A percentile compares a stretch with the other conserved stretches of the same genome.
Evolutionary conservation across 2,113 vertebrate genomes (phyloP).

Genomic region (Micronisus gabar): DNA sequence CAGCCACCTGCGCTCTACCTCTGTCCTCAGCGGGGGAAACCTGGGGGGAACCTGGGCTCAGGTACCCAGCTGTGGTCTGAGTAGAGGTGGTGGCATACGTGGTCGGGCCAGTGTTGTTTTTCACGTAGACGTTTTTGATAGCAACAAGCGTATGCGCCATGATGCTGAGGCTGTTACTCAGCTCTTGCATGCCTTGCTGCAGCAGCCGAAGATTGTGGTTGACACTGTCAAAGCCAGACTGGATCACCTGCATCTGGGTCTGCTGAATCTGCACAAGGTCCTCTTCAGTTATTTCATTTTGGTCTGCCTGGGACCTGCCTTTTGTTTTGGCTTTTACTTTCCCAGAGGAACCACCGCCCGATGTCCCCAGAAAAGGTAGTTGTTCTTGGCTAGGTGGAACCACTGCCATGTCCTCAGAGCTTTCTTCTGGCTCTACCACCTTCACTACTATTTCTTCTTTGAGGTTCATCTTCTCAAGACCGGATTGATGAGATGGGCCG

Average conservation of each 20-base stretch:
- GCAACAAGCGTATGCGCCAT: slow-evolving; percentile 59
- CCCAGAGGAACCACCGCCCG: not conserved
- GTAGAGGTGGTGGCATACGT: slow-evolving; percentile 34
- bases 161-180: slow-evolving; percentile 66
- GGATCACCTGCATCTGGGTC: slow-evolving; percentile 64
- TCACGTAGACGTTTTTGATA: slow-evolving; percentile 64
- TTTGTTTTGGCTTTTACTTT: slow-evolving; percentile 71
- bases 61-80: slow-evolving; percentile 61
- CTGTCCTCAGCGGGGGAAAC: slow-evolving; percentile 51
- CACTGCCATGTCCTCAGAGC: slow-evolving; percentile 57
- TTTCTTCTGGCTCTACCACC: slow-evolving; percentile 67
- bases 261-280: slow-evolving; percentile 65
- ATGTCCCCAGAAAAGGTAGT: slow-evolving; percentile 39
- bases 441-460: slow-evolving; percentile 73
- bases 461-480: slow-evolving; percentile 46
- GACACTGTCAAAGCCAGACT: slow-evolving; percentile 67
- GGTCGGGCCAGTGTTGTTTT: slow-evolving; percentile 48
- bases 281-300: slow-evolving; percentile 58
- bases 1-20: slow-evolving; percentile 27
- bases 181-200: slow-evolving; percentile 69
- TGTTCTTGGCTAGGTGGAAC: slow-evolving; percentile 63
- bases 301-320: slow-evolving; percentile 36
- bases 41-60: slow-evolving; percentile 63
- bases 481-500: slow-evolving; percentile 54
- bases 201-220: slow-evolving; percentile 65